These are phyloP conservation scores for Lithosia quadra DNA, from an alignment of 2,888 invertebrate species.

Conservation along the genomic window DNA sequence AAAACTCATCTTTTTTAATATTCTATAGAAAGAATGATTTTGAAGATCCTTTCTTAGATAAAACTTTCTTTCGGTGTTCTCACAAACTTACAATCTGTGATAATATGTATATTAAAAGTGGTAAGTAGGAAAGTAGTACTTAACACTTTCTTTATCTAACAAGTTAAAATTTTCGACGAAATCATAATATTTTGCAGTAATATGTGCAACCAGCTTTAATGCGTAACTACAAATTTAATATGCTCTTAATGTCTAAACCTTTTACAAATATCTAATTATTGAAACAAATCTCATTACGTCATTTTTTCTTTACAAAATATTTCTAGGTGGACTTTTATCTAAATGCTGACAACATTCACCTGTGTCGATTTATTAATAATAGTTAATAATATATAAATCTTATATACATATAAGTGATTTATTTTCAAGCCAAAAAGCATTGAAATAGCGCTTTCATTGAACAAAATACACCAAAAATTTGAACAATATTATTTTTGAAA, in stretches of 20 bases:
- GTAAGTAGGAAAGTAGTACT: not conserved
- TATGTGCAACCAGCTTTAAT: constrained; percentile 51
- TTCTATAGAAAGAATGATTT: not conserved
- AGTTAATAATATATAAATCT: constrained; percentile 39
- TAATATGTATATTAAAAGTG: not conserved
- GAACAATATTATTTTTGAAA: constrained; percentile 28
- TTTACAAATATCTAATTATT: constrained; percentile 58
- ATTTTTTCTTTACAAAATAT: constrained; percentile 51
- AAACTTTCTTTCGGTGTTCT: not conserved
- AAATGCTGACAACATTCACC: constrained; percentile 37
- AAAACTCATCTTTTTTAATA: not conserved
- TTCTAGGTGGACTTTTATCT: constrained; percentile 53
- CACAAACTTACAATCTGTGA: not conserved
- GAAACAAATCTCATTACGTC: constrained; percentile 40
- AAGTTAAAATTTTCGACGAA: not conserved
- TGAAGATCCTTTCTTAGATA: not conserved
- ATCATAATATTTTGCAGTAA: too few species aligned
- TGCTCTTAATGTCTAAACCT: constrained; percentile 59
- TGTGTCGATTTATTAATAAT: constrained; percentile 45
- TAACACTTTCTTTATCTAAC: not conserved
- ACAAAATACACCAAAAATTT: constrained; percentile 49
- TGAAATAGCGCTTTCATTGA: constrained; percentile 53
- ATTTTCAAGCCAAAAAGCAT: constrained; percentile 64
- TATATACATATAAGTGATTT: constrained; percentile 51
- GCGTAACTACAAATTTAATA: constrained; percentile 57